Evolutionary conservation across 2,888 invertebrate species (phyloP).

Genomic region (Crematogaster levior): DNA sequence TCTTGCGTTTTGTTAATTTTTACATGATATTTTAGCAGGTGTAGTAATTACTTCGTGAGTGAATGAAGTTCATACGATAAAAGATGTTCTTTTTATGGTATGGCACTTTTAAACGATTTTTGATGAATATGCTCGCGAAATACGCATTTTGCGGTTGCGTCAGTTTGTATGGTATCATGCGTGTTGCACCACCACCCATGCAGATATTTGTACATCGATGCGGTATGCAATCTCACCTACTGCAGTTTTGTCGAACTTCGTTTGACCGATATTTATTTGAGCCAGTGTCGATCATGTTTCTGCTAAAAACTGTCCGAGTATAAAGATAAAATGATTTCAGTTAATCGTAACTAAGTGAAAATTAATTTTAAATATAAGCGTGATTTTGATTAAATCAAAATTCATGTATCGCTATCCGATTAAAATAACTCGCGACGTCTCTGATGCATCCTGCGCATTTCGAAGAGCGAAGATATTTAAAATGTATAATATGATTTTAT

Average conservation of each 20-base stretch:
- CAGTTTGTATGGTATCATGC: neutral
- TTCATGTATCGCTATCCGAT: neutral
- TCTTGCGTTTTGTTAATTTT: neutral
- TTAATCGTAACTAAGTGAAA: neutral
- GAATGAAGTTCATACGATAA: neutral
- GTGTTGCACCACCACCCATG: constrained; percentile 31
- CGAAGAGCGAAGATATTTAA: neutral
- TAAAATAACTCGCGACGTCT: neutral
- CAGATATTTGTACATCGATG: constrained; percentile 55
- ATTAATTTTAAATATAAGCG: neutral
- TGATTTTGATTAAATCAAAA: constrained; percentile 1
- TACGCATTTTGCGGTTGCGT: constrained; percentile 40
- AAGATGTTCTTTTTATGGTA: constrained; percentile 42
- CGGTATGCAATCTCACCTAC: constrained; percentile 49
- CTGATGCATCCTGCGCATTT: neutral
- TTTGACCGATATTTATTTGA: constrained; percentile 36
- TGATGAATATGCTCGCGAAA: constrained; percentile 40
- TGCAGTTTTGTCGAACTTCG: constrained; percentile 38
- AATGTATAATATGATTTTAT: neutral
- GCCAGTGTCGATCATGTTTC: neutral
- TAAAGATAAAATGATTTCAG: constrained; percentile 1
- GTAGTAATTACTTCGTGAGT: neutral
- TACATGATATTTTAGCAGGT: neutral
- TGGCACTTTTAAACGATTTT: constrained; percentile 39
- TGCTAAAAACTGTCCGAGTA: neutral